Evolutionary conservation across 2,797 vertebrate genomes (phyloP).

Genomic region (Clarias laeviceps): DNA sequence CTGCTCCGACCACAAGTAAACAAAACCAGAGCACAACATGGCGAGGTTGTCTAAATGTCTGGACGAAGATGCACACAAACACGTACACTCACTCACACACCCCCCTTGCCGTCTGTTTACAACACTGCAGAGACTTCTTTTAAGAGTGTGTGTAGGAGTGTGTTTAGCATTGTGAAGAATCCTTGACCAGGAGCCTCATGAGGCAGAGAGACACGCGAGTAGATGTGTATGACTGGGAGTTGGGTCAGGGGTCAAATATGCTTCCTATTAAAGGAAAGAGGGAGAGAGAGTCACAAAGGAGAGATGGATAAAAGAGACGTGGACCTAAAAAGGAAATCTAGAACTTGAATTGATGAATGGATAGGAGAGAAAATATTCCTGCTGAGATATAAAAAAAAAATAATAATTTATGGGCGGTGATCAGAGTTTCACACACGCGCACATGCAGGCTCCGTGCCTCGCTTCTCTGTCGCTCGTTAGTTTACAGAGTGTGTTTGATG

Average conservation of each 20-base stretch:
- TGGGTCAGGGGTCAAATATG: slow-evolving; percentile 46
- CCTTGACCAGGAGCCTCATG: slow-evolving; percentile 35
- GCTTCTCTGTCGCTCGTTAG: slow-evolving; percentile 54
- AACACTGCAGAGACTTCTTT: slow-evolving; percentile 25
- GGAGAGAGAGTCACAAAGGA: slow-evolving; percentile 2
- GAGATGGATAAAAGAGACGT: background rate
- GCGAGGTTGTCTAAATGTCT: slow-evolving; percentile 68
- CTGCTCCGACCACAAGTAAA: slow-evolving; percentile 65
- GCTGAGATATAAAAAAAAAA: slow-evolving; percentile 9
- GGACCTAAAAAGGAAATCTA: slow-evolving; percentile 36
- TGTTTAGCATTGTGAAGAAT: slow-evolving; percentile 47
- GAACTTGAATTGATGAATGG: background rate
- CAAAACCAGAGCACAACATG: slow-evolving; percentile 64
- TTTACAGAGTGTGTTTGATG: slow-evolving; percentile 61
- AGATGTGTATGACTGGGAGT: slow-evolving; percentile 28
- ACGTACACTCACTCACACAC: slow-evolving; percentile 3
- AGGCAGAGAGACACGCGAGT: slow-evolving; percentile 28
- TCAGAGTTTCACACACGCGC: background rate
- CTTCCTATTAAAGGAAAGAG: slow-evolving; percentile 25
- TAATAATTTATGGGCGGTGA: slow-evolving; percentile 12
- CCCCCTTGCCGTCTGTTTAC: slow-evolving; percentile 16
- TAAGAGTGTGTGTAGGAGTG: slow-evolving; percentile 31
- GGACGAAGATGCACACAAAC: slow-evolving; percentile 29
- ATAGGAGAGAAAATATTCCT: background rate
- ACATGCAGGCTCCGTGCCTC: slow-evolving; percentile 24